A percentile compares a stretch with the other conserved stretches of the same genome.
Conservation (phyloP, 2,797 vertebrate species). For the Oophaga sylvatica region DNA sequence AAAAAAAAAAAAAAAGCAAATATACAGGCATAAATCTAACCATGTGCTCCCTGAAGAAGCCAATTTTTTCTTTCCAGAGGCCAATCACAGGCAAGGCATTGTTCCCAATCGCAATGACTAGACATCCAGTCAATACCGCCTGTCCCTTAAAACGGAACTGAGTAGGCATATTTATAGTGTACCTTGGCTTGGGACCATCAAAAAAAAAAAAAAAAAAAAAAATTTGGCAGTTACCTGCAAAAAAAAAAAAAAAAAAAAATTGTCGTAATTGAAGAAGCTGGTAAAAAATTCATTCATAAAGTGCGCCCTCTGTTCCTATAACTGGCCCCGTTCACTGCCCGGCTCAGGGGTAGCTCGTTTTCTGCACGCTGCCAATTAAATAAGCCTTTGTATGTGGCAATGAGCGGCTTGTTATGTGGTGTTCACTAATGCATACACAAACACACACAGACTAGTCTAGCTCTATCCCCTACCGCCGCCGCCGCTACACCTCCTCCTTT, state of each 20-base stretch:
- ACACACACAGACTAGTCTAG: conserved; percentile 44
- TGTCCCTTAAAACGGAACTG: conserved; percentile 63
- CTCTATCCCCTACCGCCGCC: background rate
- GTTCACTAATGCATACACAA: conserved; percentile 61
- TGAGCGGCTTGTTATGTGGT: conserved; percentile 62
- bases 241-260: conserved; percentile 60
- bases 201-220: conserved; percentile 50
- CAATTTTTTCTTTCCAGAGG: background rate
- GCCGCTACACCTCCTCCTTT: background rate
- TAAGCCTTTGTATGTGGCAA: conserved; percentile 64
- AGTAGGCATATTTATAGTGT: conserved; percentile 65
- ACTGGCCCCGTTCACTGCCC: conserved; percentile 70
- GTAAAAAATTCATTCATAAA: conserved; percentile 70
- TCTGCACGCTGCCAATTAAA: conserved; percentile 63
- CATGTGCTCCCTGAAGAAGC: background rate
- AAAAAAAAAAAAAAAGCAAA: no score
- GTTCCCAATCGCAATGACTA: conserved; percentile 63
- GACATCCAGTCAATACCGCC: conserved; percentile 65
- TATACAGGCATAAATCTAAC: background rate
- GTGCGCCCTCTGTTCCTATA: conserved; percentile 65
- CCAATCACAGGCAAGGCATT: conserved; percentile 53
- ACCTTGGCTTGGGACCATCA: conserved; percentile 62
- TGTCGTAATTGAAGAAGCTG: conserved; percentile 62
- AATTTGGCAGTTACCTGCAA: conserved; percentile 39
- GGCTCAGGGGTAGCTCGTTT: conserved; percentile 57